phyloP scores from a whole-genome alignment of 1,140 invertebrate genomes.

The Heliconius hewitsoni region DNA sequence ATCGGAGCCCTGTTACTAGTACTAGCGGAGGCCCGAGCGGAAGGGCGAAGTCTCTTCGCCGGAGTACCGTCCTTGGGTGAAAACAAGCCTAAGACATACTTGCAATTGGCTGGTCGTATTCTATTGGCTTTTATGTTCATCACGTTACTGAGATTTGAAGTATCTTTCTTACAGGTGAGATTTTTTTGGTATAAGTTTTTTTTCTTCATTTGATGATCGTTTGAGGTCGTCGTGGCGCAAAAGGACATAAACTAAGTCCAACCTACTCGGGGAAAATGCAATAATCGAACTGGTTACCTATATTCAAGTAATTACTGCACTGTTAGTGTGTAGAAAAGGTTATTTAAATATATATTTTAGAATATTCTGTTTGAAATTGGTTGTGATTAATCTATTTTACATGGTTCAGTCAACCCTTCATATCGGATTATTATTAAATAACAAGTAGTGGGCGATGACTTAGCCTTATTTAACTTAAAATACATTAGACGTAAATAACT shows the following conservation, averaged over 20 bases:
- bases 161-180: constrained; percentile 92
- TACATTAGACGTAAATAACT: constrained; percentile 1
- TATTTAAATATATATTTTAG: not conserved
- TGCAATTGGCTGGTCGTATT: constrained; percentile 97
- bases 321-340: not conserved
- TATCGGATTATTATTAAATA: not conserved
- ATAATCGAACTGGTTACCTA: not conserved
- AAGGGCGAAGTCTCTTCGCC: constrained; percentile 96
- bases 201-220: not conserved
- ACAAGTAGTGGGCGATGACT: not conserved
- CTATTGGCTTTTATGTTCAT: constrained; percentile 99
- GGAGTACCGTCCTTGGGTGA: constrained; percentile 98
- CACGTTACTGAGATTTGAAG: constrained; percentile 96
- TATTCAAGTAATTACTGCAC: not conserved
- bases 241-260: too few relatives aligned
- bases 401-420: not conserved
- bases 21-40: constrained; percentile 95
- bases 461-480: not conserved
- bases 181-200: not conserved
- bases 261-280: too few relatives aligned
- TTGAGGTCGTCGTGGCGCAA: not conserved
- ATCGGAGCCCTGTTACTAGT: constrained; percentile 97
- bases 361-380: not conserved
- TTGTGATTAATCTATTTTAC: not conserved
- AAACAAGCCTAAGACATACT: constrained; percentile 98